Evolutionary conservation across 1,140 invertebrate genomes (phyloP).

Genomic region (Eumeta japonica): DNA sequence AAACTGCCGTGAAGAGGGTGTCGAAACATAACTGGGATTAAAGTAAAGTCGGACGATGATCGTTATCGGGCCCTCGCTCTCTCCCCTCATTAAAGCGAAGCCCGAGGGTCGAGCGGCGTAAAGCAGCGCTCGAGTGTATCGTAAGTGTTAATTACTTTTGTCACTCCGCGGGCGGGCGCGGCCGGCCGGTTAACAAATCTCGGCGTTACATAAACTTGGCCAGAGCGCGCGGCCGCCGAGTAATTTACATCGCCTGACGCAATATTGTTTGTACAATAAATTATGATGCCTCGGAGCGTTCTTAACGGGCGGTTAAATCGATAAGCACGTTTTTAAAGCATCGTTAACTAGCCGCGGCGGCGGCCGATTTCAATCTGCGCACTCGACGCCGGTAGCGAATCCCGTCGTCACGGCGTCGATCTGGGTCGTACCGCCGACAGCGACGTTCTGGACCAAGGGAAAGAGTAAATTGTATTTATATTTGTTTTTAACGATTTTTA

Average conservation of each 20-base stretch:
- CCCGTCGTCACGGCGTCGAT: no score
- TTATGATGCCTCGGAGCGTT: conserved; percentile 40
- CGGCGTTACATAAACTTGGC: conserved; percentile 32
- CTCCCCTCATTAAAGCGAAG: conserved; percentile 22
- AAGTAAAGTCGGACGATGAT: conserved; percentile 9
- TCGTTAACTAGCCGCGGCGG: conserved; percentile 45
- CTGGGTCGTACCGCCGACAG: no score
- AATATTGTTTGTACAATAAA: conserved; percentile 42
- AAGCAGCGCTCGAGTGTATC: conserved; percentile 40
- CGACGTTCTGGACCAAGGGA: no score
- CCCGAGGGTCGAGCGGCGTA: conserved; percentile 30
- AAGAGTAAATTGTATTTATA: no score
- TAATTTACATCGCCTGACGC: conserved; percentile 32
- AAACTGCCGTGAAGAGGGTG: no score
- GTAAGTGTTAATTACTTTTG: conserved; percentile 52
- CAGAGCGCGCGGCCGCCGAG: conserved; percentile 31
- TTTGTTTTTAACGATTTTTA: no score
- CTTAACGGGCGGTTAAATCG: conserved; percentile 43
- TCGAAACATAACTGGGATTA: not conserved
- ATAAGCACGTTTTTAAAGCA: conserved; percentile 52
- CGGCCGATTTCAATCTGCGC: conserved; percentile 46
- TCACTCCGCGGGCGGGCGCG: conserved; percentile 36
- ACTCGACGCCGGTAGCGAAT: conserved; percentile 47
- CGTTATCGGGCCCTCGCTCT: conserved; percentile 28
- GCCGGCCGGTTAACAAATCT: conserved; percentile 40